Evolutionary conservation across 2,888 invertebrate species (phyloP).

Genomic region (Uloborus plumipes): DNA sequence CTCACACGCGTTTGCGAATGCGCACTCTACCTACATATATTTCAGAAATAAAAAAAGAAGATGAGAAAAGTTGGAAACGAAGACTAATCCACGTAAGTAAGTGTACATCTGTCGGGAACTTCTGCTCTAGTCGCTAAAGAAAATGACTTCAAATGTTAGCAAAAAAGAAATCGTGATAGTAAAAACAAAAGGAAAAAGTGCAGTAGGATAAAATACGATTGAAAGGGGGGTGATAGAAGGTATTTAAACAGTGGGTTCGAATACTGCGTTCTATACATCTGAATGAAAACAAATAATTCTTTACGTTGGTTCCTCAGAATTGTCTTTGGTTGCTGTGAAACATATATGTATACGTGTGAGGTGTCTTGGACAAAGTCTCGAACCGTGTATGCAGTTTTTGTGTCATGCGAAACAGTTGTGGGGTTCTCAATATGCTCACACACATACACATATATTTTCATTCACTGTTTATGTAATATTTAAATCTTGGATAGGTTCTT

Average conservation of each 20-base stretch:
- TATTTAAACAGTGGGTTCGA: conserved; percentile 50
- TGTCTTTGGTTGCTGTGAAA: conserved; percentile 54
- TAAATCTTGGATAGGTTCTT: conserved; percentile 68
- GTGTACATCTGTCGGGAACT: background rate
- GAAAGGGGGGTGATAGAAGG: conserved; percentile 58
- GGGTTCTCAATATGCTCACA: conserved; percentile 21
- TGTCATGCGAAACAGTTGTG: conserved; percentile 1
- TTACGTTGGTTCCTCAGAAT: conserved; percentile 40
- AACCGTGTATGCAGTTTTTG: conserved; percentile 49
- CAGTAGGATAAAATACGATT: conserved; percentile 62
- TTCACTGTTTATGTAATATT: conserved; percentile 24
- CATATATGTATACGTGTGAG: conserved; percentile 56
- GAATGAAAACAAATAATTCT: conserved; percentile 45
- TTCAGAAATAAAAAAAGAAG: too few species aligned
- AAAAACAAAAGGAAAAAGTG: conserved; percentile 46
- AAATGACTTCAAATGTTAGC: conserved; percentile 6
- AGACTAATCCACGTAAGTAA: too few species aligned
- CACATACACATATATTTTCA: conserved; percentile 58
- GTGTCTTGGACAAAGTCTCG: conserved; percentile 59
- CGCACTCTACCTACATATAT: too few species aligned
- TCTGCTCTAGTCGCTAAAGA: conserved; percentile 4
- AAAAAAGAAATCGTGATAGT: conserved; percentile 30
- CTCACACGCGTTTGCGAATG: too few species aligned
- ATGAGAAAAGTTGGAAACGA: too few species aligned
- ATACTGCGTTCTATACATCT: conserved; percentile 55